A percentile compares a stretch with the other conserved stretches of the same genome.
Conservation (phyloP, 2,113 vertebrate species). For the Mesembrinibis cayennensis region DNA sequence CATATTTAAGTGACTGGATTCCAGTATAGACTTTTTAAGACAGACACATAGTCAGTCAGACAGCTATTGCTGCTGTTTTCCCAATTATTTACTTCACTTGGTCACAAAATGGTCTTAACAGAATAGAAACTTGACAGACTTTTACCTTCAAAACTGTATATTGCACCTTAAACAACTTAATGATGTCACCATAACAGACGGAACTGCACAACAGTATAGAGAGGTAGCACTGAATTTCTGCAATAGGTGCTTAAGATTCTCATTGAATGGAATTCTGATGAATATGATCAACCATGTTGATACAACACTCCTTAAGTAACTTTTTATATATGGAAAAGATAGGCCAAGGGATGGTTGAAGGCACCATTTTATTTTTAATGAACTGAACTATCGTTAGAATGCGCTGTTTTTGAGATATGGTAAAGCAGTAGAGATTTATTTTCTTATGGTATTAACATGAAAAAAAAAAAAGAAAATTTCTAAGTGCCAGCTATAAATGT, state of each 20-base stretch:
- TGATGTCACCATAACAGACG: neutral
- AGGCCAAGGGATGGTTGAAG: neutral
- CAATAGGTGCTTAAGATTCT: neutral
- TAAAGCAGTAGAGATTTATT: neutral
- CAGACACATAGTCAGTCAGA: neutral
- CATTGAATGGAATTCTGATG: neutral
- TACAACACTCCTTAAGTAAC: neutral
- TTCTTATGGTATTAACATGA: neutral
- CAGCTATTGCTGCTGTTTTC: neutral
- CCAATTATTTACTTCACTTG: neutral
- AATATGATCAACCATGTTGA: neutral
- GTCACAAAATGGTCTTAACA: neutral
- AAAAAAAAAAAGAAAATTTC: neutral
- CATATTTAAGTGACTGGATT: neutral
- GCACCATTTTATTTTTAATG: neutral
- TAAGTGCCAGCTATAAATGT: neutral
- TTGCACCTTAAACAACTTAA: neutral
- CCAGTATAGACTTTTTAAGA: neutral
- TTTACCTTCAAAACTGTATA: neutral
- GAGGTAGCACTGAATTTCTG: neutral
- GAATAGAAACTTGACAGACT: neutral
- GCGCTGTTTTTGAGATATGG: neutral
- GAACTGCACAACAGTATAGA: neutral
- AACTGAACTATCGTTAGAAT: neutral
- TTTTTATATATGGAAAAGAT: neutral